Evolutionary conservation across 2,113 vertebrate genomes (phyloP).

Genomic region (Trematomus loennbergii): DNA sequence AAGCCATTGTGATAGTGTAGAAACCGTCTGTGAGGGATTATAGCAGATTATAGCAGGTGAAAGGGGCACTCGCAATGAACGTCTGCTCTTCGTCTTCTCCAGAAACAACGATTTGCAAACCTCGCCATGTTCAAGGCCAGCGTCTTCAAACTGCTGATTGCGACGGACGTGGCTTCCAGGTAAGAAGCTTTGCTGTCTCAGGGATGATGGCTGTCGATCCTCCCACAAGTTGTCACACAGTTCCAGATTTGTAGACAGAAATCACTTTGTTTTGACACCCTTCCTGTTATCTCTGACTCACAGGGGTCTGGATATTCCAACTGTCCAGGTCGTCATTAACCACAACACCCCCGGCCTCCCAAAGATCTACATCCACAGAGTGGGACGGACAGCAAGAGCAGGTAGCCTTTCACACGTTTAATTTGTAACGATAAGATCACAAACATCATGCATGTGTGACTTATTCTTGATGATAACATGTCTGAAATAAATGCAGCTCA

Average conservation of each 20-base stretch:
- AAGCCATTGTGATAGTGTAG: neutral
- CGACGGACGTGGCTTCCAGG: slow-evolving; percentile 95
- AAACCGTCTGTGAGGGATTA: slow-evolving; percentile 12
- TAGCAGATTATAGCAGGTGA: slow-evolving; percentile 21
- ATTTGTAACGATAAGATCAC: neutral
- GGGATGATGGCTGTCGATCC: neutral
- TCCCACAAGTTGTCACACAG: neutral
- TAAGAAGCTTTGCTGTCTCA: slow-evolving; percentile 53
- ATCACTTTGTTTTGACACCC: neutral
- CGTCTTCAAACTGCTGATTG: slow-evolving; percentile 94
- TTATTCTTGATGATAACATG: fast-evolving
- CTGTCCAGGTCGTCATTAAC: slow-evolving; percentile 95
- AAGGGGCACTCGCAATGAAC: slow-evolving; percentile 1
- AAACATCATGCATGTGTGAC: neutral
- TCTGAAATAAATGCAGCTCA: neutral
- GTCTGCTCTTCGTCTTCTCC: slow-evolving; percentile 8
- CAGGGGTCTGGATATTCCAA: slow-evolving; percentile 95
- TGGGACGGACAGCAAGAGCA: slow-evolving; percentile 93
- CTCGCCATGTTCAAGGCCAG: slow-evolving; percentile 97
- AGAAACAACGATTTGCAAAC: slow-evolving; percentile 94
- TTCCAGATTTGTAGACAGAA: no score
- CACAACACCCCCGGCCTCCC: slow-evolving; percentile 96
- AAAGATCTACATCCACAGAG: slow-evolving; percentile 96
- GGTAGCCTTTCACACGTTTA: slow-evolving; percentile 75
- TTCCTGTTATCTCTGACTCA: neutral